phyloP scores from a whole-genome alignment of 2,888 invertebrate genomes.

The Morpho helenor region DNA sequence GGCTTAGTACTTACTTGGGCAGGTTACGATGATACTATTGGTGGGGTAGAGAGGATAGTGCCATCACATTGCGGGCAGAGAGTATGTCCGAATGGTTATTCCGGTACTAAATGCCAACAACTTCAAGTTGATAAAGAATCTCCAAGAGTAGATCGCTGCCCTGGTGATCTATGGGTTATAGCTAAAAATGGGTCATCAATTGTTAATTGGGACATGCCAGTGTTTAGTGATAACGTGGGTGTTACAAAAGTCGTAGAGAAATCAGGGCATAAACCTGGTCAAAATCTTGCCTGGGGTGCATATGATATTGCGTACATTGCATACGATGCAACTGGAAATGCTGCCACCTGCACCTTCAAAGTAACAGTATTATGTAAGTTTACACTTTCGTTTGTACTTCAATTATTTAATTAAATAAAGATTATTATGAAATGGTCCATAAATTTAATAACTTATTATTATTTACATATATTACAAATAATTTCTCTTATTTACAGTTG shows the following conservation, averaged over 20 bases:
- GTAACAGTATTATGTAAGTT: constrained; percentile 91
- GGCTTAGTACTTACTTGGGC: constrained; percentile 94
- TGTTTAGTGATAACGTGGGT: constrained; percentile 93
- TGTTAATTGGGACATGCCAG: constrained; percentile 95
- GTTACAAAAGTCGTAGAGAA: constrained; percentile 89
- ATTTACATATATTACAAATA: not conserved
- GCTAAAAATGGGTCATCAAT: constrained; percentile 94
- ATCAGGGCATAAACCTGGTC: constrained; percentile 92
- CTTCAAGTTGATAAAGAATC: constrained; percentile 91
- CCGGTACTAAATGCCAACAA: constrained; percentile 91
- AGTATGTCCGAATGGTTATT: constrained; percentile 92
- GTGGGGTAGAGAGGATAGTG: constrained; percentile 94
- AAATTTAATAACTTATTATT: not conserved
- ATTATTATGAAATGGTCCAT: not conserved
- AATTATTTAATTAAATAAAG: not conserved
- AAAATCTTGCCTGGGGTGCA: constrained; percentile 93
- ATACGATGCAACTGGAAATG: constrained; percentile 94
- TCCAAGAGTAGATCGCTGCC: constrained; percentile 93
- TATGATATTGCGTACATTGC: constrained; percentile 97
- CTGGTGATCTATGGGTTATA: constrained; percentile 96
- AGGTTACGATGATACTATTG: constrained; percentile 92
- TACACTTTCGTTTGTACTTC: not conserved
- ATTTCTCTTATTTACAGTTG: constrained; percentile 77
- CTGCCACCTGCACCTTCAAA: constrained; percentile 94
- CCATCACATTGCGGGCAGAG: constrained; percentile 95